A percentile compares a stretch with the other conserved stretches of the same genome.
phyloP scores from a whole-genome alignment of 2,888 invertebrate species.

The Nomada fabriciana region DNA sequence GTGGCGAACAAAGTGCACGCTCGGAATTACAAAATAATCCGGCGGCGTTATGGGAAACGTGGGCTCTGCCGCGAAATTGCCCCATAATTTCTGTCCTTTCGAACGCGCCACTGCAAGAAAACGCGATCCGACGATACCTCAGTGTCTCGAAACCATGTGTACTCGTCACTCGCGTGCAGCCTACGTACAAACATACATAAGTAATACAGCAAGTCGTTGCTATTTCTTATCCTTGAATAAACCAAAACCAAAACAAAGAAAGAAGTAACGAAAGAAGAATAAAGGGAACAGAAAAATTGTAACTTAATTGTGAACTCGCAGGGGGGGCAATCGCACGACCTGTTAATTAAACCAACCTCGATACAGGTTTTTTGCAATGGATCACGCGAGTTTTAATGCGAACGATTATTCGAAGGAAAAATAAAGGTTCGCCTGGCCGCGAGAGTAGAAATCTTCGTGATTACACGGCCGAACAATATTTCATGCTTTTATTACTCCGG shows the following conservation, averaged over 20 bases:
- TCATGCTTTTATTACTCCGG: slow-evolving; percentile 31
- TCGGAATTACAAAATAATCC: slow-evolving; percentile 52
- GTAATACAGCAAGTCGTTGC: background rate
- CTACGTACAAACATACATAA: too few relatives aligned
- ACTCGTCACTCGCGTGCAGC: slow-evolving; percentile 32
- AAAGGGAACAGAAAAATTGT: background rate
- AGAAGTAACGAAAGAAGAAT: background rate
- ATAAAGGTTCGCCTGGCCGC: background rate
- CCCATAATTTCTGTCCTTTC: slow-evolving; percentile 55
- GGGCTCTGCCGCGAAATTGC: slow-evolving; percentile 46
- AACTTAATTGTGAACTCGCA: slow-evolving; percentile 1
- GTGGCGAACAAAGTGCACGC: slow-evolving; percentile 19
- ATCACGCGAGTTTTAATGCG: slow-evolving; percentile 4
- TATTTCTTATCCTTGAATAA: background rate
- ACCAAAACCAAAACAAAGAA: background rate
- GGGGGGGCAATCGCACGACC: background rate
- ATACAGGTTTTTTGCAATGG: background rate
- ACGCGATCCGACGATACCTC: slow-evolving; percentile 41
- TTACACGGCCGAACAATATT: slow-evolving; percentile 31
- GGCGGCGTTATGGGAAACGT: slow-evolving; percentile 51
- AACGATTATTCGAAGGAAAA: background rate
- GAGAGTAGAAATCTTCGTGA: slow-evolving; percentile 12
- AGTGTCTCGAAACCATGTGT: slow-evolving; percentile 35
- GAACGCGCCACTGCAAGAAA: slow-evolving; percentile 23
- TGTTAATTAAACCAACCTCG: slow-evolving; percentile 41